Evolutionary conservation across 35 echinoderm and acorn worm species (phyloP), one percentile per base, ranked within the genome.

Genomic region (Eucidaris tribuloides): DNA sequence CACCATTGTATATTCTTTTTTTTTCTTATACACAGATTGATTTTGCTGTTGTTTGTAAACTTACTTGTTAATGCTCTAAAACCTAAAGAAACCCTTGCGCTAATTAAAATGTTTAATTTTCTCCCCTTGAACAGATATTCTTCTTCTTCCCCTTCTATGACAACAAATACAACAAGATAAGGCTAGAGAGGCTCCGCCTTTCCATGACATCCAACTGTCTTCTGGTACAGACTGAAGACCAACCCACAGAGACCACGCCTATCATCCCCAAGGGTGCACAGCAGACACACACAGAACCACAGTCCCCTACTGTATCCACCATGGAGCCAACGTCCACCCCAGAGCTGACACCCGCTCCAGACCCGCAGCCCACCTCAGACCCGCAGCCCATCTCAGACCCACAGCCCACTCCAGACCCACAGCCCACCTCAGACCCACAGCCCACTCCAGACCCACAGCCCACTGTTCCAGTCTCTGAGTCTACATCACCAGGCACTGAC

Each of bases 131-230:
- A 20, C 54, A 90, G 88, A 33, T 90, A 4, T 66, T 90, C 24
- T 90, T 72, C 40, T 84, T 84, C 56, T 3, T 90, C 17, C 88
- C 88, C n/a, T 90, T 90, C 70, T 90, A 76, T 25, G 88, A 90
- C 58, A 90, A 90, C 46, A 66, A 90, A 41, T 84, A 84, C 80
- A 90, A 90, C 81, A 66, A 46, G 7, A 62, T 20, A 20, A 35
- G 88, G 30, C 40, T 90, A 29, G 66, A 58, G 36, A 49, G 80
- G 30, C 65, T 90, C 23, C 50, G 88, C 32, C 39, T 56, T 4
- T 32, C 79, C 19, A 83, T 90, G 88, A 40, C n/a, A n/a, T 43
- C 35, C 3, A 25, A 59, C 6, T 56, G 50, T 28, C 33, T 4
- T 19, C 36, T 58, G 19, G 45, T 59, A 24, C 34, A 36, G 6